Base-by-base conservation (phyloP, 2,113 vertebrate species). In the Channa argus region DNA sequence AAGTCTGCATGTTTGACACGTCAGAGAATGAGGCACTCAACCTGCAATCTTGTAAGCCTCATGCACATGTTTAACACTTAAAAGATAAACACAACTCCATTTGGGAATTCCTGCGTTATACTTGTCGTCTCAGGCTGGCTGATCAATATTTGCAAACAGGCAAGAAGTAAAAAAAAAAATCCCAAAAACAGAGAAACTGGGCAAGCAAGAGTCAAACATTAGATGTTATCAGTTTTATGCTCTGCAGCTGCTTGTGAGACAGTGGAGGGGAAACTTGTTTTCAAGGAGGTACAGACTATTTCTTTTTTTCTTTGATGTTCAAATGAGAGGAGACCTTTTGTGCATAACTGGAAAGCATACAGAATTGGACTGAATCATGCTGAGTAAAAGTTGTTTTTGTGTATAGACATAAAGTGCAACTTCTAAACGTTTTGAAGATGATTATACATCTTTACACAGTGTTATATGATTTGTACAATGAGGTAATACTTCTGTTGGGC, bases 1-100 rank as follows among this genome's bases (percentile, higher is more conserved):
- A 67, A 68, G 53, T 61, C 68, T 12, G 73, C 86, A 80, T 82
- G 80, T 83, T 90, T 88, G 70, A 85, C 77, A 79, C 77, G 46
- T 76, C 36, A 2, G 55, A 44, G 68, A 81, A 80, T 72, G 60
- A 71, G 67, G 69, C 58, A 37, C 66, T 56, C 75, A 86, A 77
- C 70, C 64, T 80, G 53, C 86, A 76, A 90, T 63, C 75, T 77
- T 75, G 71, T 52, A 84, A 65, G 38, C 60, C 53, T 52, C 2
- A 1, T 69, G 51, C 44, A 37, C 74, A 66, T 75, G 60, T 82
- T 84, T 56, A 80, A 82, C 69, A 39, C 62, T 85, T 53, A 72
- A 58, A 66, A 46, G 67, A 82, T 79, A 80, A 80, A 81, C 79
- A 64, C 12, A 51, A 63, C 67, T 81, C 59, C 55, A 62, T 81